Base-by-base conservation (phyloP, 92 coral and sea anemone genomes). In the Isaurus tuberculatus region DNA sequence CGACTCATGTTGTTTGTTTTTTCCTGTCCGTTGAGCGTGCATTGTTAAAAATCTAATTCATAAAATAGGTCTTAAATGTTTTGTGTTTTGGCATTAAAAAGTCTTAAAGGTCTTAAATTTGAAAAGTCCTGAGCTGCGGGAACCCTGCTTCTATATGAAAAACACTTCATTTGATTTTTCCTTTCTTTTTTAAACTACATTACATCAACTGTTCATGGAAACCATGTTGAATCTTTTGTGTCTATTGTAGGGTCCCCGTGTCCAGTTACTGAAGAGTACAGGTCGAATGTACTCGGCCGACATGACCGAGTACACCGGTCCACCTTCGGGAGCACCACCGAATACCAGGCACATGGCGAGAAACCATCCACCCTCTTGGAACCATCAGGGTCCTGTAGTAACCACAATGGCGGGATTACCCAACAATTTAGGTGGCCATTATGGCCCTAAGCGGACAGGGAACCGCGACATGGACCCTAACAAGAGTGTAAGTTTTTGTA, bases 381-480 rank as follows among this genome's bases (percentile, higher is more conserved):
- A 58, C 58, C 82, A 57, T 34, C 82, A 77, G 51, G 82, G 82
- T 29, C 49, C 82, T 5, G 82, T 34, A 31, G 82, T 32, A 27
- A 77, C 82, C 32, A 74, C 80, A 8, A 57, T 74, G 22, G 82
- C 82, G 22, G 82, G 32, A 65, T 57, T 77, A 53, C 33, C 82
- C 13, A 77, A 77, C 69, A 77, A 58, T 53, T 51, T 61, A 5
- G 70, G 82, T 1, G 51, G 20, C 15, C 46, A 30, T 2, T 77
- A 77, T 60, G 68, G 82, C 36, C 25, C 82, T 70, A 77, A 77
- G 27, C 70, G 82, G 70, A 15, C 69, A 6, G 70, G 82, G 68
- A 77, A 77, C 23, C 82, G 82, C 25, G 82, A 77, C 9, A 77
- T 77, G 70, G 82, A 77, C 70, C 82, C 82, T 31, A 77, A 77